Evolutionary conservation across 1,140 invertebrate genomes (phyloP).

Genomic region (Drosophila kepulauana): DNA sequence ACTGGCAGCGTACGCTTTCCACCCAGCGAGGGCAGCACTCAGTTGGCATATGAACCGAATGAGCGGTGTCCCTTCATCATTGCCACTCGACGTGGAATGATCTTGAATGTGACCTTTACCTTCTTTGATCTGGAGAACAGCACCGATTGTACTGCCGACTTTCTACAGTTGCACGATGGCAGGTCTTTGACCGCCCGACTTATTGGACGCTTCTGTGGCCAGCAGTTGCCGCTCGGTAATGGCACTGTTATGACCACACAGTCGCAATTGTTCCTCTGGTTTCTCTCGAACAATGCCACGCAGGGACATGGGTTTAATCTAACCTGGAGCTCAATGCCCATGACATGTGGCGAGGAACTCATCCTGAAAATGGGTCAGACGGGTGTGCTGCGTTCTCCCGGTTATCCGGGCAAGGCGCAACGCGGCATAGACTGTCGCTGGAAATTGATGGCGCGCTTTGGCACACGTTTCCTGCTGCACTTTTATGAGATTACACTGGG

Average conservation of each 20-base stretch:
- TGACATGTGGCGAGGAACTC: constrained; percentile 90
- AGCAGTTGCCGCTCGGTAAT: constrained; percentile 86
- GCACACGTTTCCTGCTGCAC: constrained; percentile 92
- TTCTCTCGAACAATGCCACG: constrained; percentile 88
- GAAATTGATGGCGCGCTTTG: constrained; percentile 88
- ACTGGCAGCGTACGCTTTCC: constrained; percentile 58
- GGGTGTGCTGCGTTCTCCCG: constrained; percentile 91
- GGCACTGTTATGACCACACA: constrained; percentile 90
- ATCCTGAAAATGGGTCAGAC: constrained; percentile 83
- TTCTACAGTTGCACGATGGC: constrained; percentile 92
- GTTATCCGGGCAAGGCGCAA: constrained; percentile 92
- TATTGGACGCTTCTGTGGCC: constrained; percentile 93
- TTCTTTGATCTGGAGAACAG: constrained; percentile 88
- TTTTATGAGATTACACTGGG: constrained; percentile 89
- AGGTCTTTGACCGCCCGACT: constrained; percentile 88
- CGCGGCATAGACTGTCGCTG: constrained; percentile 92
- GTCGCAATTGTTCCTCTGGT: constrained; percentile 91
- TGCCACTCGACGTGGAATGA: constrained; percentile 87
- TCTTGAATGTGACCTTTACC: constrained; percentile 92
- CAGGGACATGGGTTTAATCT: constrained; percentile 88
- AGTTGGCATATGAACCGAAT: constrained; percentile 79
- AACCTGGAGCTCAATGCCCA: constrained; percentile 89
- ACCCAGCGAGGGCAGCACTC: constrained; percentile 86
- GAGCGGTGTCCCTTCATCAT: constrained; percentile 94
- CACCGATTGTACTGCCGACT: constrained; percentile 88